Conservation (phyloP, 1,140 invertebrate genomes). For the Condylostylus longicornis region DNA sequence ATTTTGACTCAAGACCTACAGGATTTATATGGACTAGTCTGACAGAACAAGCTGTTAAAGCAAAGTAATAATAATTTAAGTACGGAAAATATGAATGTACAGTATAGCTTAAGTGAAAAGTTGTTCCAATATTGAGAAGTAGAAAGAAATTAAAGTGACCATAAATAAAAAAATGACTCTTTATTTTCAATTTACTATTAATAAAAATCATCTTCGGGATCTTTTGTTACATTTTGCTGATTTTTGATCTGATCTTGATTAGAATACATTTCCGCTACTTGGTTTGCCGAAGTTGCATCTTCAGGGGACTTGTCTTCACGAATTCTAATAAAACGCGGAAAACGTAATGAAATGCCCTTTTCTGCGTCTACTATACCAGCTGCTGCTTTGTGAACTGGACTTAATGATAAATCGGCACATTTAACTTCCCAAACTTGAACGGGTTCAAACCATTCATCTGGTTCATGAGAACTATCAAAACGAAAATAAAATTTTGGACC, state of each 20-base stretch:
- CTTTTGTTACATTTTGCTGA: conserved; percentile 33
- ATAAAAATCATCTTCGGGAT: conserved; percentile 40
- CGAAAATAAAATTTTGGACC: conserved; percentile 73
- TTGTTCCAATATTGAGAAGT: too few species aligned
- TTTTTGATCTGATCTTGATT: conserved; percentile 88
- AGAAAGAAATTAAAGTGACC: too few species aligned
- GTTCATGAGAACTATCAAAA: conserved; percentile 57
- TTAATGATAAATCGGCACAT: conserved; percentile 94
- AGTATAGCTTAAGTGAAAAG: too few species aligned
- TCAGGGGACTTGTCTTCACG: conserved; percentile 89
- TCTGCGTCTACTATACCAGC: conserved; percentile 78
- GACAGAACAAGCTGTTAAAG: too few species aligned
- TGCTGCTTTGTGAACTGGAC: conserved; percentile 84
- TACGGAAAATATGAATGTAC: too few species aligned
- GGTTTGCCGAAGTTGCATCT: conserved; percentile 79
- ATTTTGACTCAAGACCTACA: conserved; percentile 29
- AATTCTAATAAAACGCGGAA: conserved; percentile 86
- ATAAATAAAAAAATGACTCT: too few species aligned
- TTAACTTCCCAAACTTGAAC: conserved; percentile 95
- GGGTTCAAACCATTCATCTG: conserved; percentile 93
- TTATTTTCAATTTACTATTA: conserved; percentile 6
- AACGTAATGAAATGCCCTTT: conserved; percentile 89
- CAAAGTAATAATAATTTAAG: too few species aligned
- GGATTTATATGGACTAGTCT: conserved; percentile 52
- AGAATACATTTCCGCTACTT: conserved; percentile 70